Evolutionary conservation across 2,888 invertebrate species (phyloP).

Genomic region (Serripes groenlandicus): DNA sequence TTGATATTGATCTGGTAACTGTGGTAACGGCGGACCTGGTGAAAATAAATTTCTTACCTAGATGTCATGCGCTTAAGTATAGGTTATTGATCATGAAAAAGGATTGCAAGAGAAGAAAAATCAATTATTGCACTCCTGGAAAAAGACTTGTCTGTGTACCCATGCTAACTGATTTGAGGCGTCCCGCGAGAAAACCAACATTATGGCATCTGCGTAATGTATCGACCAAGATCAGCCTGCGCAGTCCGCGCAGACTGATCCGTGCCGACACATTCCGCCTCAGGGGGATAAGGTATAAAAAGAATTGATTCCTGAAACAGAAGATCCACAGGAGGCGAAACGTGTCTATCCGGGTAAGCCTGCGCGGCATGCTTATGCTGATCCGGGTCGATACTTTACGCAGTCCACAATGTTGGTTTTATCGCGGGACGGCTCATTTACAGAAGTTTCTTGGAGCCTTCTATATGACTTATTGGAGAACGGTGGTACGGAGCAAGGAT

Average conservation of each 20-base stretch:
- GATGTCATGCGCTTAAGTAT: not conserved
- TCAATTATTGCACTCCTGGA: not conserved
- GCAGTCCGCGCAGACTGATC: not conserved
- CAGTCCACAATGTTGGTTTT: too few species aligned
- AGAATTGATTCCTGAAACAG: too few species aligned
- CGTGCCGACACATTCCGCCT: not conserved
- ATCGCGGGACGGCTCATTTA: too few species aligned
- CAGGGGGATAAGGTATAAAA: too few species aligned
- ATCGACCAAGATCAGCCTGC: not conserved
- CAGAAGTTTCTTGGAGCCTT: too few species aligned
- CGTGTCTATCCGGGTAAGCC: too few species aligned
- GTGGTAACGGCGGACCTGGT: conserved; percentile 64
- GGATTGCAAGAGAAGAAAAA: not conserved
- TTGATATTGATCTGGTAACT: conserved; percentile 66
- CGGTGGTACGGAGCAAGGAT: too few species aligned
- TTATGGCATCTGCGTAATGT: not conserved
- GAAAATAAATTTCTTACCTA: not conserved
- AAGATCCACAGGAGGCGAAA: too few species aligned
- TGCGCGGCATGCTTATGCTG: too few species aligned
- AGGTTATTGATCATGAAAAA: too few species aligned
- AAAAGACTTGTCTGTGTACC: not conserved
- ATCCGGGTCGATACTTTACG: too few species aligned
- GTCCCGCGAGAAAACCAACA: not conserved
- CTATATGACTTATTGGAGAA: too few species aligned
- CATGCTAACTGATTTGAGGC: not conserved